Base-by-base conservation (phyloP, 2,888 invertebrate species). In the Argynnis bischoffii region DNA sequence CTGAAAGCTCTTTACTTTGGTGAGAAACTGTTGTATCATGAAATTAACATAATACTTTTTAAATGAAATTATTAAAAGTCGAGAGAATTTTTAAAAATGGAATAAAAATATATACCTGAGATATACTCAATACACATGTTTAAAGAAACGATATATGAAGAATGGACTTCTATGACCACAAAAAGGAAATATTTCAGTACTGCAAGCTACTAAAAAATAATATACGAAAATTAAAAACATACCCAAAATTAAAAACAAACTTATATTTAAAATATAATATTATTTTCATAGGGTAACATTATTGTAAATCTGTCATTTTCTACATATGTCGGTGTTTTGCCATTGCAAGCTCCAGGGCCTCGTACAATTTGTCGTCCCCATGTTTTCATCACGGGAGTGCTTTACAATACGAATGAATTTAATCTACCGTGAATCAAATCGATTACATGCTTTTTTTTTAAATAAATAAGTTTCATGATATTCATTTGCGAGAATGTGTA, bases 381-480 rank as follows among this genome's bases (percentile, higher is more conserved):
- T 57, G 55, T 53, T 67, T 63, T 67, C 53, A 51, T 47, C 67
- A 18, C 57, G 11, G 35, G 53, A 64, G n/a, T 53, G 56, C 55
- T 67, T 63, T 31, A 51, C 46, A 57, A 41, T 65, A 71, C 78
- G 76, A 77, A 76, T 75, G 74, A 78, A 82, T 78, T 79, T 80
- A 81, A 82, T 82, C 77, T 77, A 78, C 75, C 80, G 78, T 79
- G 71, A 76, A 75, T 75, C 75, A 72, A 74, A 70, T 64, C 66
- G 63, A 59, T 65, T 54, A 54, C 56, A n/a, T 57, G 54, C 31
- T 8, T 35, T 57, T 46, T 57, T 57, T 57, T 57, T n/a, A 47
- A 57, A 57, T 47, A n/a, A 57, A 57, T 47, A 57, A 41, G 21
- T 2, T 1, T n/a, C 56, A 21, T 15, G n/a, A 26, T 51, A 26